Percentiles rank a stretch among this genome's conserved stretches.
Evolutionary conservation across 2,888 invertebrate species (phyloP).

Genomic region (Mellilla xanthometata): DNA sequence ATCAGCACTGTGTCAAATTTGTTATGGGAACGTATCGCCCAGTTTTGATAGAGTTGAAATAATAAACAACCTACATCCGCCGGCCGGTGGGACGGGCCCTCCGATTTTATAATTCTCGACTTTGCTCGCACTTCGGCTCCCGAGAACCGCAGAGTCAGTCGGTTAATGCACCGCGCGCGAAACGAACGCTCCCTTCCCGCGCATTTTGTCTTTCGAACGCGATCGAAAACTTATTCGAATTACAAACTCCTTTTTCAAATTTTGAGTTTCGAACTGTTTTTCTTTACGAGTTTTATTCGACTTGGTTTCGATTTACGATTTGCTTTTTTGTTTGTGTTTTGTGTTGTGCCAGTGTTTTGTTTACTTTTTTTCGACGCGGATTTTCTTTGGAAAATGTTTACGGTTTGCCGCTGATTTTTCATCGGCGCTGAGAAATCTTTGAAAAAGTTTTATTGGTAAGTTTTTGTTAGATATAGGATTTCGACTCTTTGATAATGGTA

Average conservation of each 20-base stretch:
- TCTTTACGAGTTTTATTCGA: constrained; percentile 3
- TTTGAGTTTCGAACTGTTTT: constrained; percentile 7
- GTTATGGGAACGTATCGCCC: constrained; percentile 20
- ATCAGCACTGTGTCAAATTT: constrained; percentile 5
- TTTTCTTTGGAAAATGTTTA: constrained; percentile 26
- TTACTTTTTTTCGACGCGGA: constrained; percentile 21
- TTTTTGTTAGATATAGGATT: not conserved
- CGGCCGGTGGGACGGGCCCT: constrained; percentile 39
- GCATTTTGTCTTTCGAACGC: constrained; percentile 40
- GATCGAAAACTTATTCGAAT: constrained; percentile 40
- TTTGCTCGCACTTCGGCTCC: constrained; percentile 5
- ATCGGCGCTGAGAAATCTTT: constrained; percentile 16
- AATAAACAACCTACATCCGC: constrained; percentile 49
- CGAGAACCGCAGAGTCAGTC: constrained; percentile 38
- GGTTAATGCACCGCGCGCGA: constrained; percentile 46
- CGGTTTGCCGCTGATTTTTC: constrained; percentile 15
- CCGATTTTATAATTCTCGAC: constrained; percentile 38
- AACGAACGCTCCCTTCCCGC: constrained; percentile 47
- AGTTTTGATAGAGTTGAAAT: constrained; percentile 27
- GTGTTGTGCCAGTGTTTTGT: constrained; percentile 27
- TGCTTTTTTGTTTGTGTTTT: constrained; percentile 20
- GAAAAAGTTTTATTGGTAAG: constrained; percentile 22
- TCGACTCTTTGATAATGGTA: too few relatives aligned
- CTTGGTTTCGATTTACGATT: constrained; percentile 5
- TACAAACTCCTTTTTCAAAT: constrained; percentile 11